These are phyloP conservation scores for Pseudomyrmex flavicornis DNA, from an alignment of 1,140 invertebrate species.

Conservation along the genomic window DNA sequence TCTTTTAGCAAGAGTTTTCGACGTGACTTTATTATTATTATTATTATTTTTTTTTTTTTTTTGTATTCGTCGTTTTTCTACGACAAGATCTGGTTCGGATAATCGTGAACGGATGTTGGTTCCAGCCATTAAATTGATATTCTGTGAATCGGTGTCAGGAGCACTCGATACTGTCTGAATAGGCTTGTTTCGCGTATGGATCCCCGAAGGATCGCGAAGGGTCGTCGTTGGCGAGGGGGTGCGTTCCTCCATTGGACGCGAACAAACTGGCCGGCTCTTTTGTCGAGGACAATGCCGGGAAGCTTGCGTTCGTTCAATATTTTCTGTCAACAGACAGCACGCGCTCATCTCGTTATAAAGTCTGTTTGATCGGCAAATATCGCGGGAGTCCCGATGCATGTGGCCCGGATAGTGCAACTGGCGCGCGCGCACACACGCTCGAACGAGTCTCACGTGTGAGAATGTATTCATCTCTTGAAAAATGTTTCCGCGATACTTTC, in stretches of 20 bases:
- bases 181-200: constrained; percentile 52
- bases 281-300: constrained; percentile 71
- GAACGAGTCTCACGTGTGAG: neutral
- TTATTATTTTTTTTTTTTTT: neutral
- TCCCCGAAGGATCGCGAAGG: constrained; percentile 19
- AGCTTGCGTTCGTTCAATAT: constrained; percentile 75
- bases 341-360: constrained; percentile 76
- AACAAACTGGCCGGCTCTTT: constrained; percentile 65
- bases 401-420: constrained; percentile 48
- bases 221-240: neutral
- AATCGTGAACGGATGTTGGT: constrained; percentile 29
- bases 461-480: constrained; percentile 12
- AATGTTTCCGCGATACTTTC: constrained; percentile 15
- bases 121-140: constrained; percentile 73
- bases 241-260: constrained; percentile 38
- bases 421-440: neutral
- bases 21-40: neutral
- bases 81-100: neutral
- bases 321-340: constrained; percentile 73
- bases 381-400: constrained; percentile 54
- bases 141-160: constrained; percentile 72
- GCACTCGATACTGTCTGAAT: constrained; percentile 64
- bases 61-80: neutral
- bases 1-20: neutral
- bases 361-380: constrained; percentile 79